Evolutionary conservation across 1,140 invertebrate species (phyloP), one percentile per base, ranked within the genome.

Genomic region (Vanessa tameamea): DNA sequence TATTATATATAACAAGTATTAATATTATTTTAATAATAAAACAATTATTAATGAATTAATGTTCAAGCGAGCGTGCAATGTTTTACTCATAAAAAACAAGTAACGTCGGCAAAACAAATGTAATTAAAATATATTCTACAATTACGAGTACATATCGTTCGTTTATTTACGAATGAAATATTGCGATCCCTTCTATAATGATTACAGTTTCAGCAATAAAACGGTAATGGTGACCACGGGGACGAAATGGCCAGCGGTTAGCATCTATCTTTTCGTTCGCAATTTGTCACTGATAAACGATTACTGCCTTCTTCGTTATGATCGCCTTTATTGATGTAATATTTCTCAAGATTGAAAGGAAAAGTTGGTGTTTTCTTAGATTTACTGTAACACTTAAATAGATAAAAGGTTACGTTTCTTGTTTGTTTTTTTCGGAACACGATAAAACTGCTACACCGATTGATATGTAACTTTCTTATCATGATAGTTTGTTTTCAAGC

Each of bases 281-380:
- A 66, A 66, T 77, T 77, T 77, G 67, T 77, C 66, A 73, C 66
- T 5, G 75, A 67, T 59, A 73, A 43, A 57, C 70, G 75, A 76
- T 69, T 20, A 65, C 61, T 15, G 71, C 71, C 75, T 70, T 72
- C 43, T 72, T 76, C 65, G 67, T 64, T 76, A 59, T 72, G 69
- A 76, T 73, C 70, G 53, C 47, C 63, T 68, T 73, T 73, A 73
- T 23, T 55, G 53, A 55, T 23, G 16, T 20, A n/a, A 55, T 55
- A 20, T 23, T 55, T 55, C 53, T 55, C 8, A 20, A 20, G n/a
- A 20, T n/a, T 16, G n/a, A 55, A 55, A 20, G 14, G n/a, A n/a
- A 55, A 16, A 55, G 15, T 43, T 11, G 37, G 13, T 50, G 48
- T 50, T 50, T 50, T n/a, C 48, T 50, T 50, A 15, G 13, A 15